Conservation (phyloP, 2,888 invertebrate genomes). For the Dicyrtoma fusca region DNA sequence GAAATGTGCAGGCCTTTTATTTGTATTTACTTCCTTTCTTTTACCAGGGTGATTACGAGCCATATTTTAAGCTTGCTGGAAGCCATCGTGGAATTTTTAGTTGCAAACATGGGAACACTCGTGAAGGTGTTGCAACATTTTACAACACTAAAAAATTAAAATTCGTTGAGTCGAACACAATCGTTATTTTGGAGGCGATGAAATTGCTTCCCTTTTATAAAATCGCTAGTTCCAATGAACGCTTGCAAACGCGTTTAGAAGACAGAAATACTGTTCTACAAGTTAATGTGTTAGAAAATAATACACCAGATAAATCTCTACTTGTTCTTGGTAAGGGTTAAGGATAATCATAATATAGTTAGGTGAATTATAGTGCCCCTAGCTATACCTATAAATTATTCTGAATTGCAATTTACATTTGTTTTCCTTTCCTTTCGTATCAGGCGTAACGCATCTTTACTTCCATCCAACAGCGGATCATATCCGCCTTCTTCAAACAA, state of each 20-base stretch:
- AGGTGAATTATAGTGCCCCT: not conserved
- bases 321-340: constrained; percentile 45
- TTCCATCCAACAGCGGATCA: constrained; percentile 91
- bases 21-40: constrained; percentile 38
- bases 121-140: constrained; percentile 82
- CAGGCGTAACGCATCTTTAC: constrained; percentile 88
- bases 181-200: constrained; percentile 46
- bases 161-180: constrained; percentile 28
- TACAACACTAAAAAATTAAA: constrained; percentile 70
- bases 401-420: too few species aligned
- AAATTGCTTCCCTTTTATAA: constrained; percentile 45
- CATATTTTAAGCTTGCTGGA: constrained; percentile 36
- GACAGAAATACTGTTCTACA: constrained; percentile 53
- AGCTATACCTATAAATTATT: too few species aligned
- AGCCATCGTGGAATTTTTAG: constrained; percentile 65
- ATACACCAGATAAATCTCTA: constrained; percentile 34
- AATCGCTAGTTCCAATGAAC: constrained; percentile 3
- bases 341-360: not conserved
- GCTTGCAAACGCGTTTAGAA: constrained; percentile 14
- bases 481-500: constrained; percentile 82
- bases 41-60: constrained; percentile 47
- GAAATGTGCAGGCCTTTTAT: too few species aligned
- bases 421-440: constrained; percentile 1
- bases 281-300: constrained; percentile 42
- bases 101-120: constrained; percentile 72